A percentile compares a stretch with the other conserved stretches of the same genome.
Conservation (phyloP, 2,113 vertebrate genomes). For the Chloebia gouldiae region DNA sequence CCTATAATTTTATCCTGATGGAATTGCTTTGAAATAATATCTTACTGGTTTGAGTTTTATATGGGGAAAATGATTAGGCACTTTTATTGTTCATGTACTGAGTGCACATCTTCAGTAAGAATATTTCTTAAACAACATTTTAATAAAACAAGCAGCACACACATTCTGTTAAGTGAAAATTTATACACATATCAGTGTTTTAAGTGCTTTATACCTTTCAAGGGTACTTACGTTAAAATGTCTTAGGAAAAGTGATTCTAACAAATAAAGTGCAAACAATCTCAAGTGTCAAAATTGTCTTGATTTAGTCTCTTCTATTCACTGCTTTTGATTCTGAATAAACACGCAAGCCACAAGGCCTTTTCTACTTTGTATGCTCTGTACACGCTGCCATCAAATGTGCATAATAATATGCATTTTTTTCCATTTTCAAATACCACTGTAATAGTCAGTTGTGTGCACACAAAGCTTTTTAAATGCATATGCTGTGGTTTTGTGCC, state of each 20-base stretch:
- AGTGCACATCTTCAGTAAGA: background rate
- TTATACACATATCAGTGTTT: background rate
- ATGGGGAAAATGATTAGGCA: background rate
- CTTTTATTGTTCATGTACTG: background rate
- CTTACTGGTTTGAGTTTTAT: background rate
- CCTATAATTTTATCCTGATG: background rate
- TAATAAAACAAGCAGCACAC: background rate
- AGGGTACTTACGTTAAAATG: background rate
- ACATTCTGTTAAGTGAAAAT: background rate
- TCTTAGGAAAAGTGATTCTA: background rate
- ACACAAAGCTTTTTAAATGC: constrained; percentile 19
- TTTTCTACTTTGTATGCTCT: background rate
- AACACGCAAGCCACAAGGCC: background rate
- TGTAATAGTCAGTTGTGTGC: constrained; percentile 1
- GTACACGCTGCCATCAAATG: background rate
- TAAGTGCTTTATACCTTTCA: background rate
- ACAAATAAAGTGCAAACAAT: background rate
- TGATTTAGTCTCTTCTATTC: background rate
- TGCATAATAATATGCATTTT: background rate
- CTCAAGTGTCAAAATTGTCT: background rate
- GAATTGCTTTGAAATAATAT: background rate
- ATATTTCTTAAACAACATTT: background rate
- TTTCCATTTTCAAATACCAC: constrained; percentile 26
- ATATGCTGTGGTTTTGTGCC: background rate
- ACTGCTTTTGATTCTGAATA: background rate